These are phyloP conservation scores for Ceyx erithaca DNA, from an alignment of 2,797 vertebrate species.

Conservation along the genomic window DNA sequence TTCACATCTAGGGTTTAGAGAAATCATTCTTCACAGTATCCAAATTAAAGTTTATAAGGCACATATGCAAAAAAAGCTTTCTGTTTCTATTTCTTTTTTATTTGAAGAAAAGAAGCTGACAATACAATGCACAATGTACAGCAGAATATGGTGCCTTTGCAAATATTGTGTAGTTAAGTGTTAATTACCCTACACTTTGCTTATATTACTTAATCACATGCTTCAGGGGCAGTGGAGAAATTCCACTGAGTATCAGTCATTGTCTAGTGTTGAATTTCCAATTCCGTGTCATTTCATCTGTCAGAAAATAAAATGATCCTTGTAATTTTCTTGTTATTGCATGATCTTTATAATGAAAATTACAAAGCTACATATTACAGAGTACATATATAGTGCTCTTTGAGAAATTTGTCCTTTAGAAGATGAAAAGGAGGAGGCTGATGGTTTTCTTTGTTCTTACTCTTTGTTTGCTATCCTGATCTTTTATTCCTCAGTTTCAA, in stretches of 20 bases:
- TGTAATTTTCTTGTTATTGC: slow-evolving; percentile 51
- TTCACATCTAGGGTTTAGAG: background rate
- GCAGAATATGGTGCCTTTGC: background rate
- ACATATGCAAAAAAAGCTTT: background rate
- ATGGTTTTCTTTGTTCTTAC: background rate
- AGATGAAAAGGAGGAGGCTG: background rate
- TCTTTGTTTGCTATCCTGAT: background rate
- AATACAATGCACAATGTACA: background rate
- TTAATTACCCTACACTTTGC: background rate
- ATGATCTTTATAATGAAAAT: slow-evolving; percentile 16
- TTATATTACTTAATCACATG: background rate
- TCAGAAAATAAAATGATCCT: background rate
- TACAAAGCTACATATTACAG: background rate
- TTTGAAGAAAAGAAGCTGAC: background rate
- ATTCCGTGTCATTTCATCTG: background rate
- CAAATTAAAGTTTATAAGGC: background rate
- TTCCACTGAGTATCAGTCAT: background rate
- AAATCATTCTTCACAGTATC: background rate
- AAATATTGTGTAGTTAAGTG: background rate
- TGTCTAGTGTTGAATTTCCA: background rate
- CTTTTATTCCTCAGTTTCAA: background rate
- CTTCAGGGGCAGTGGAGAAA: background rate
- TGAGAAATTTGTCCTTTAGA: background rate
- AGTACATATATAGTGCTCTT: background rate
- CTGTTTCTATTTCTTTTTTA: background rate